These are phyloP conservation scores for Pterophyllum scalare DNA, from an alignment of 2,113 vertebrate genomes.

Conservation along the genomic window DNA sequence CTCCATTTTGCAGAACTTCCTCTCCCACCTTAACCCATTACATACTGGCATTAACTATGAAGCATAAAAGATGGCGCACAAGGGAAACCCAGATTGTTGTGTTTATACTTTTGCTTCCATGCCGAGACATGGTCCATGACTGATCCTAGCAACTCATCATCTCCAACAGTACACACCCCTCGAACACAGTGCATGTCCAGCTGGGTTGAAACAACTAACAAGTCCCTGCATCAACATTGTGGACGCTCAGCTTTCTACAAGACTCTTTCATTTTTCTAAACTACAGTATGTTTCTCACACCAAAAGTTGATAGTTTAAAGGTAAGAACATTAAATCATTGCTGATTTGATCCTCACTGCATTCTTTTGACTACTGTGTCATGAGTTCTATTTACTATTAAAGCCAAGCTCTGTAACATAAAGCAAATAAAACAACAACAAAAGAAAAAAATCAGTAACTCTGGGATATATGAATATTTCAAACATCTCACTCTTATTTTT, in stretches of 20 bases:
- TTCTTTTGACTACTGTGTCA: conserved; percentile 47
- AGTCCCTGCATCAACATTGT: conserved; percentile 29
- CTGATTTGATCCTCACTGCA: conserved; percentile 30
- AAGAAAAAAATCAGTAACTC: neutral
- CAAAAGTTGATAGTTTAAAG: conserved; percentile 46
- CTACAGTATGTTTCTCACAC: conserved; percentile 30
- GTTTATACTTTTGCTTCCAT: conserved; percentile 52
- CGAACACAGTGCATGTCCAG: conserved; percentile 48
- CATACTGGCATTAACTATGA: conserved; percentile 65
- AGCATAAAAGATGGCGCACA: conserved; percentile 62
- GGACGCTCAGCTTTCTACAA: conserved; percentile 42
- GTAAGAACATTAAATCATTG: conserved; percentile 52
- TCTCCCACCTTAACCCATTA: conserved; percentile 66
- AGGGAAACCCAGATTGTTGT: conserved; percentile 51
- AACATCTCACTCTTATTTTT: conserved; percentile 63
- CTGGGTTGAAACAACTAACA: conserved; percentile 40
- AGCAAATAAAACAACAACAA: neutral
- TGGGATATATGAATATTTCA: conserved; percentile 53
- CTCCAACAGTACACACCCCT: conserved; percentile 46
- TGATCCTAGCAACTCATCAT: conserved; percentile 45
- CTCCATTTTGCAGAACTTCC: conserved; percentile 67
- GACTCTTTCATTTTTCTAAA: conserved; percentile 40
- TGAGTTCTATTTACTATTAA: conserved; percentile 53
- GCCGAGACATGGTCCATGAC: conserved; percentile 56
- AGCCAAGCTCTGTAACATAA: conserved; percentile 49